Evolutionary conservation across 2,797 vertebrate species (phyloP), one percentile per base, ranked within the genome.

Genomic region (Enteromius mattozi): DNA sequence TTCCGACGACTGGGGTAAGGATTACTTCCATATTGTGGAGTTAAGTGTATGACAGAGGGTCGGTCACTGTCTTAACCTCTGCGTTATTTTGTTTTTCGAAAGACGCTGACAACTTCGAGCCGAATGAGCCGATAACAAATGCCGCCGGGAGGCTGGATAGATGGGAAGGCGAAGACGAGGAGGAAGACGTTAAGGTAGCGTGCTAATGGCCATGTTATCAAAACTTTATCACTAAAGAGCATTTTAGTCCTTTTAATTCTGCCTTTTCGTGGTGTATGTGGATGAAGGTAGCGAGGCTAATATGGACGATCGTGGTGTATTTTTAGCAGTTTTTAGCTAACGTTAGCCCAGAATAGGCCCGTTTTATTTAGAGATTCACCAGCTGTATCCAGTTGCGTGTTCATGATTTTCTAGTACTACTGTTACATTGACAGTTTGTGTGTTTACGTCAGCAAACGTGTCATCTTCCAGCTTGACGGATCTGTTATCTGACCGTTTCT

Each of bases 61-160:
- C 21, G 19, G 14, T 49, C 42, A 33, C 30, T 24, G 6, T 40
- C 0, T 27, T 42, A 77, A 47, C 42, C n/a, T 54, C 14, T 77
- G 91, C 82, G 88, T 86, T 72, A 83, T 89, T 87, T 59, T 86
- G 82, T 88, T 86, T 85, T 77, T 92, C 88, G 17, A 51, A 92
- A 98, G 97, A 97, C 94, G 95, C 95, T 87, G 97, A 97, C 83
- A 95, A 86, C 91, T 98, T 97, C 94, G 96, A 97, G 91, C 90
- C 89, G 93, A 94, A 93, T 72, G 96, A 96, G 90, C 94, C 94
- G 89, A 91, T 86, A 91, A 91, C 88, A 93, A 95, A 93, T 93
- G 93, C 92, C 94, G 91, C 92, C 93, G 93, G 86, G 91, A 93
- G n/a, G 92, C 87, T 91, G 92, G 96, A 96, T 91, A 95, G 92